These are phyloP conservation scores for Coelopa frigida DNA, from an alignment of 1,140 invertebrate genomes.

Conservation along the genomic window DNA sequence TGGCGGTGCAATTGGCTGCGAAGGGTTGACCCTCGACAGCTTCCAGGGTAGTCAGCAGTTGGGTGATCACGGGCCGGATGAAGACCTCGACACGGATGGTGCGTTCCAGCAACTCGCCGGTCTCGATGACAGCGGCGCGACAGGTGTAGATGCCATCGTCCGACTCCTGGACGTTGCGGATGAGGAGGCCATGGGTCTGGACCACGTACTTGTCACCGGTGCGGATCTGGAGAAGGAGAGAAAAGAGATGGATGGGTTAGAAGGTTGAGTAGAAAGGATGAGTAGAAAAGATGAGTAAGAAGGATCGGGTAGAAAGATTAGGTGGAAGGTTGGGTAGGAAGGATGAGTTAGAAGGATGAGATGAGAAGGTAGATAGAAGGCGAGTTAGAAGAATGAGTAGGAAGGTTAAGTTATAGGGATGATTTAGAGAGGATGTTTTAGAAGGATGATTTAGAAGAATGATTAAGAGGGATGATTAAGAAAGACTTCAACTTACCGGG, in stretches of 20 bases:
- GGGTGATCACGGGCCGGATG: conserved; percentile 63
- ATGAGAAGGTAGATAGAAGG: neutral
- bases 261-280: neutral
- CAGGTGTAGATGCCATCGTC: conserved; percentile 83
- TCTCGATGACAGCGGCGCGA: conserved; percentile 68
- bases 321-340: neutral
- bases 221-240: conserved; percentile 44
- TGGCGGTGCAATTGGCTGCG: conserved; percentile 65
- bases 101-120: conserved; percentile 67
- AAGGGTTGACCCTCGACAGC: conserved; percentile 72
- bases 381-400: neutral
- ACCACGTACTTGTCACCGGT: conserved; percentile 65
- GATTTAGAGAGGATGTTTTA: too few species aligned
- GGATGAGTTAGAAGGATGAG: neutral
- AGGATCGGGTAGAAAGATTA: neutral
- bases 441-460: neutral
- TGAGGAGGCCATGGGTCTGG: conserved; percentile 66
- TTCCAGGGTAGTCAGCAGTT: conserved; percentile 51
- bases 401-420: too few species aligned
- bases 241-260: neutral
- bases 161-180: conserved; percentile 67
- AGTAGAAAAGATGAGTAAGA: neutral
- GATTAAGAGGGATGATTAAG: neutral
- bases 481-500: conserved; percentile 47
- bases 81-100: conserved; percentile 78